These are phyloP conservation scores for Artemia sinica DNA, from an alignment of 2,888 invertebrate species.

Conservation along the genomic window DNA sequence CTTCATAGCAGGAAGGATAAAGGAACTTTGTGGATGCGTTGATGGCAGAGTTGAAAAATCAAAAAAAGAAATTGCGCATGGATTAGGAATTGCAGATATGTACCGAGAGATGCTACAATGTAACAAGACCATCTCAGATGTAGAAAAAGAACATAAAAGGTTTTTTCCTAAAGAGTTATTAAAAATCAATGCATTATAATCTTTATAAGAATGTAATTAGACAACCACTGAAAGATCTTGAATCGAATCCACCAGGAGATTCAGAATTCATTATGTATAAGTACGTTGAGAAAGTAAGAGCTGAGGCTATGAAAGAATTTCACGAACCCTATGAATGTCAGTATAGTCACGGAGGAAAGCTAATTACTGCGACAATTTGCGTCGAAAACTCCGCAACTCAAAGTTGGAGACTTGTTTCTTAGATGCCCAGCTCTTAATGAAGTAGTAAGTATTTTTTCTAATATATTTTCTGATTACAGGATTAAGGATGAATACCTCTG, in stretches of 20 bases:
- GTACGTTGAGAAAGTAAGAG: slow-evolving; percentile 53
- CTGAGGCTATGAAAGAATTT: slow-evolving; percentile 11
- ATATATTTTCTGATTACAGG: too few species aligned
- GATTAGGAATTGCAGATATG: slow-evolving; percentile 74
- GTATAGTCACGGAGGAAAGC: too few species aligned
- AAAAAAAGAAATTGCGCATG: slow-evolving; percentile 56
- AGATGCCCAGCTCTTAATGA: too few species aligned
- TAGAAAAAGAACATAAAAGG: slow-evolving; percentile 52
- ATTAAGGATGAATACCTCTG: too few species aligned
- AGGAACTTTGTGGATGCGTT: slow-evolving; percentile 49
- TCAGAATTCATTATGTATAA: slow-evolving; percentile 54
- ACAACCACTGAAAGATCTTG: slow-evolving; percentile 42
- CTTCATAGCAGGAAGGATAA: not conserved
- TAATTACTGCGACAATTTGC: too few species aligned
- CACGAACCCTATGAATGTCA: not conserved
- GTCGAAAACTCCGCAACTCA: too few species aligned
- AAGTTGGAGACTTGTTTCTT: too few species aligned
- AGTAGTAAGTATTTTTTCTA: too few species aligned
- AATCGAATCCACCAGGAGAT: slow-evolving; percentile 32
- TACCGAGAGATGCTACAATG: slow-evolving; percentile 58
- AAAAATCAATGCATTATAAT: slow-evolving; percentile 44
- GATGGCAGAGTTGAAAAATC: slow-evolving; percentile 55
- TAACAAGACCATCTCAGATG: slow-evolving; percentile 39
- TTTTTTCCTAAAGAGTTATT: slow-evolving; percentile 64
- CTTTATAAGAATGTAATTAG: slow-evolving; percentile 59